A percentile compares a stretch with the other conserved stretches of the same genome.
Conservation (phyloP, 2,113 vertebrate genomes). For the Turdus rufiventris region DNA sequence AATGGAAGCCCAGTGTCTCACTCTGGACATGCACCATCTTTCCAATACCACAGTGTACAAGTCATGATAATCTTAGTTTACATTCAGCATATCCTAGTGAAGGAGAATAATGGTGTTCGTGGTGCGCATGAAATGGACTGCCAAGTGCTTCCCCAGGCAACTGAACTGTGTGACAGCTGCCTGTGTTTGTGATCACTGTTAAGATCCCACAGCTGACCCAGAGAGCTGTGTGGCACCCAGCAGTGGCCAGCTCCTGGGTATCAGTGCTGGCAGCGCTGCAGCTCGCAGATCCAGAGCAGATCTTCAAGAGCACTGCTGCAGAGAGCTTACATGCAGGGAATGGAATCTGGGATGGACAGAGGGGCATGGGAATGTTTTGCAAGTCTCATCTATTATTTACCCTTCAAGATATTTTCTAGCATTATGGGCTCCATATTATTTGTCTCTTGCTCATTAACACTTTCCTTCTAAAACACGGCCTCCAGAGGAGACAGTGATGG, state of each 20-base stretch:
- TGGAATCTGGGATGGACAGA: background rate
- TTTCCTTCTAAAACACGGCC: background rate
- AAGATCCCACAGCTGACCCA: background rate
- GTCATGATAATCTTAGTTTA: background rate
- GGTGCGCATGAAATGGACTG: background rate
- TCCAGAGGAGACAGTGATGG: background rate
- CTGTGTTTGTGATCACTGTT: background rate
- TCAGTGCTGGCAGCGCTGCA: background rate
- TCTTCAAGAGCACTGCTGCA: background rate
- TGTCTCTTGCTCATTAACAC: background rate
- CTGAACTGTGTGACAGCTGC: accelerated
- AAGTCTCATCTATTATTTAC: background rate
- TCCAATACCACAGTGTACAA: background rate
- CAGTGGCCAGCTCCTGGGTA: background rate
- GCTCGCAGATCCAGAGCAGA: background rate
- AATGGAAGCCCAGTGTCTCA: background rate
- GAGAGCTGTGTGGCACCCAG: background rate
- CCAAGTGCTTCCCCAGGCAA: background rate
- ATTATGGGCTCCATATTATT: background rate
- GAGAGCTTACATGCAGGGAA: background rate
- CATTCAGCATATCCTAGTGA: background rate
- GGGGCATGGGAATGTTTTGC: background rate
- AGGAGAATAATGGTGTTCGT: background rate
- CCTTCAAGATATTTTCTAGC: background rate
- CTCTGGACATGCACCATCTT: background rate